Base-by-base conservation (phyloP, 2,888 invertebrate species). In the Didymodactylos carnosus region DNA sequence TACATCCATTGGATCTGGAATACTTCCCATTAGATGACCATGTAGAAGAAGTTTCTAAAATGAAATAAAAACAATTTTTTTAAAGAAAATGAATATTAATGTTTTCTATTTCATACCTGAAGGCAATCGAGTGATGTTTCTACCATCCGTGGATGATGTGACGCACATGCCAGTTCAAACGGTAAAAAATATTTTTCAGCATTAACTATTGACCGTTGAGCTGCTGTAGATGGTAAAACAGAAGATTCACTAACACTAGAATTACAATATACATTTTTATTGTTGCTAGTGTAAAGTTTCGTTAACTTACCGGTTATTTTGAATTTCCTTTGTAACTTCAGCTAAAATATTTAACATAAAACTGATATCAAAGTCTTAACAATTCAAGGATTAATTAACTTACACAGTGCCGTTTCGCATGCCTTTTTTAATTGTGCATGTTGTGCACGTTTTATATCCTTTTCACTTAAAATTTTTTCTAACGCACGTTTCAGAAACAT, bases 401-500 rank as follows among this genome's bases (percentile, higher is more conserved):
- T n/a, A n/a, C n/a, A n/a, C 79, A 95, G 86, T 78, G 97, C 94
- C 80, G 90, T 88, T 86, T 98, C 95, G 86, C 97, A 98, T 73
- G 95, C 92, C 84, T 91, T 91, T 84, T 93, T 93, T 78, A 98
- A 86, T 84, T 97, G 94, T 76, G 91, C 91, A 85, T 97, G 92
- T 85, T 95, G 90, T 78, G 94, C 91, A 81, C 92, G 88, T 84
- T 91, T 93, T 80, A 97, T 94, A 86, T 97, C 97, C 86, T 92
- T 92, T 86, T 98, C 98, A 80, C 90, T 89, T 83, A 98, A 87
- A 84, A 98, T 97, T 87, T 94, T 94, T 87, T 98, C 97, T 84
- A 98, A 87, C 79, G 95, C 95, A 86, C 93, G 88, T 84, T 92
- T 90, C 84, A 98, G 91, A 88, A 98, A 98, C 97, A 98, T 98